Conservation (phyloP, 1,140 invertebrate genomes). For the Carposina sasakii region DNA sequence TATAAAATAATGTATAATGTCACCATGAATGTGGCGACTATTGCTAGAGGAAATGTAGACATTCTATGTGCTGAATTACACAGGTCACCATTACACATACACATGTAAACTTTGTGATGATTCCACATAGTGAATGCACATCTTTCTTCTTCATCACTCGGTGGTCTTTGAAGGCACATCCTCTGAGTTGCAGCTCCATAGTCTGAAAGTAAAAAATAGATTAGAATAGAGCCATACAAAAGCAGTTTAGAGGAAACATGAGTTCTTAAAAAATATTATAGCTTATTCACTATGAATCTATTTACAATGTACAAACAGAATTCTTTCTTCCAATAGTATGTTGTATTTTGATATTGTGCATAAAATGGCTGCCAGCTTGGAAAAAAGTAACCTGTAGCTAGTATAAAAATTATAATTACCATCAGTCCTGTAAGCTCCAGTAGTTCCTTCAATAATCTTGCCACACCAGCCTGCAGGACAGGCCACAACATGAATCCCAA, state of each 20-base stretch:
- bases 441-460: slow-evolving; percentile 86
- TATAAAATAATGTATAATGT: slow-evolving; percentile 29
- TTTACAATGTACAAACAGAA: too few species aligned
- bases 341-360: too few species aligned
- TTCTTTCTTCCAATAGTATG: too few species aligned
- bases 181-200: slow-evolving; percentile 90
- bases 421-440: slow-evolving; percentile 77
- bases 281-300: too few species aligned
- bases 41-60: slow-evolving; percentile 10
- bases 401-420: slow-evolving; percentile 38
- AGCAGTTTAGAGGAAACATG: too few species aligned
- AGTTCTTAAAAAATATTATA: too few species aligned
- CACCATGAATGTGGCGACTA: slow-evolving; percentile 25
- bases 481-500: slow-evolving; percentile 82
- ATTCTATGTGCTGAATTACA: slow-evolving; percentile 76
- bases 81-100: slow-evolving; percentile 92
- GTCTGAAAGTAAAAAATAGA: slow-evolving; percentile 77
- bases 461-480: slow-evolving; percentile 95
- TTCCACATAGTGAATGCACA: slow-evolving; percentile 89
- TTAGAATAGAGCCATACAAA: too few species aligned
- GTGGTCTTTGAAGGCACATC: slow-evolving; percentile 88
- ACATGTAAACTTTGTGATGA: slow-evolving; percentile 89
- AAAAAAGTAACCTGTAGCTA: not conserved
- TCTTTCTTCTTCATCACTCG: slow-evolving; percentile 89
- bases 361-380: too few species aligned